Percentiles rank a stretch among this genome's conserved stretches.
Conservation (phyloP, 2,888 invertebrate genomes). For the Glaucopsyche alexis region DNA sequence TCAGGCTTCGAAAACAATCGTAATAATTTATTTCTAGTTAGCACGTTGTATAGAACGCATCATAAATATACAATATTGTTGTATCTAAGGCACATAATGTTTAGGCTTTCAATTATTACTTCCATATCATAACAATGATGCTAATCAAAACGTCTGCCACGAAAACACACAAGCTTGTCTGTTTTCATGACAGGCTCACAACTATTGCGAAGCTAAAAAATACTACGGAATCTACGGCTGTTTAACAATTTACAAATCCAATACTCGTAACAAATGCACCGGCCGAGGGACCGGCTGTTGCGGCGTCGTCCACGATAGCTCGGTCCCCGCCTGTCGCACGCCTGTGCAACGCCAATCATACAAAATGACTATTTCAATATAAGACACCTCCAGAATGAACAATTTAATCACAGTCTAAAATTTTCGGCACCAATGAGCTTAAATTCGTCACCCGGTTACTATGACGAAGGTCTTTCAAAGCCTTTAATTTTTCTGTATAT, state of each 20-base stretch:
- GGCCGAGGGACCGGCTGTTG: constrained; percentile 38
- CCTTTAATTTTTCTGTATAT: constrained; percentile 64
- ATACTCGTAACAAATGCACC: constrained; percentile 50
- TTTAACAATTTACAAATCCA: constrained; percentile 27
- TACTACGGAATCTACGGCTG: constrained; percentile 64
- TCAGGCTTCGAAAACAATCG: constrained; percentile 72
- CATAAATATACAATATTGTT: constrained; percentile 81
- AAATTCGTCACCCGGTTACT: constrained; percentile 71
- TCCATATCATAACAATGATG: constrained; percentile 75
- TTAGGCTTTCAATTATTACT: constrained; percentile 79
- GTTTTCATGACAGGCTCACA: constrained; percentile 50
- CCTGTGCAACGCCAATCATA: constrained; percentile 71
- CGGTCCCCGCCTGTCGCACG: constrained; percentile 48
- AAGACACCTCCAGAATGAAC: constrained; percentile 79
- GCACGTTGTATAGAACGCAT: constrained; percentile 80
- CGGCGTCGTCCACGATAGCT: neutral
- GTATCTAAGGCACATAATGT: constrained; percentile 82
- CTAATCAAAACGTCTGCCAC: constrained; percentile 55
- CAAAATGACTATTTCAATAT: constrained; percentile 79
- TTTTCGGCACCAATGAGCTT: constrained; percentile 79
- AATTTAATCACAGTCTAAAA: constrained; percentile 80
- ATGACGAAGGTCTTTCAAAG: constrained; percentile 62
- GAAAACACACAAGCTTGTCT: constrained; percentile 2
- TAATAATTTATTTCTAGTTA: constrained; percentile 77
- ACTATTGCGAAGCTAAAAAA: constrained; percentile 67